Percentiles rank a stretch among this genome's conserved stretches.
Conservation (phyloP, 2,797 vertebrate species). For the Notamacropus eugenii region DNA sequence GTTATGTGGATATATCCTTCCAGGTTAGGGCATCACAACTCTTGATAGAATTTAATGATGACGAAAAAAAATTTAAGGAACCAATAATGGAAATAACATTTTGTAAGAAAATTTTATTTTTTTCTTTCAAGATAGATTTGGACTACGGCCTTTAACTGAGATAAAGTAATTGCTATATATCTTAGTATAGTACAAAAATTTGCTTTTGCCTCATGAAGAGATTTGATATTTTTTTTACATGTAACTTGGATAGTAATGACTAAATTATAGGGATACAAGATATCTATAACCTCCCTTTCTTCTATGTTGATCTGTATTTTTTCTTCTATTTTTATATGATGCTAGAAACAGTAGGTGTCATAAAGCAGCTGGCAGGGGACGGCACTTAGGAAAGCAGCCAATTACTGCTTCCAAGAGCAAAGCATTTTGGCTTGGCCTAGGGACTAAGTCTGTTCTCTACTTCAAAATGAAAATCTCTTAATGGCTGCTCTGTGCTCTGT, state of each 20-base stretch:
- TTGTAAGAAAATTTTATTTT: not conserved
- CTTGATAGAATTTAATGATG: not conserved
- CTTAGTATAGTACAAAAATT: not conserved
- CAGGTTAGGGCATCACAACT: not conserved
- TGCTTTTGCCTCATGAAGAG: not conserved
- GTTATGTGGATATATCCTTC: not conserved
- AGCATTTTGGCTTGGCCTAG: constrained; percentile 13
- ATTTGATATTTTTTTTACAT: not conserved
- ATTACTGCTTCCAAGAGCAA: constrained; percentile 27
- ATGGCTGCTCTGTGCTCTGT: not conserved
- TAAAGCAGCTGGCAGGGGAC: not conserved
- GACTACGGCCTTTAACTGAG: not conserved
- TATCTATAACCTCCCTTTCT: not conserved
- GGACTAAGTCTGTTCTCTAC: not conserved
- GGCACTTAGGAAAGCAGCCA: not conserved
- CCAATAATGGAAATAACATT: not conserved
- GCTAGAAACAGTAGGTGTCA: constrained; percentile 4
- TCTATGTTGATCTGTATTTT: not conserved
- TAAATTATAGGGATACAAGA: not conserved
- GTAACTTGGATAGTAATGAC: not conserved
- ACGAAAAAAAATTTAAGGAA: not conserved
- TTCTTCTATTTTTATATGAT: constrained; percentile 24
- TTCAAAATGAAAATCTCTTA: not conserved
- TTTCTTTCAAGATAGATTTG: not conserved
- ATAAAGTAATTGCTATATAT: not conserved